These are phyloP conservation scores for Origma solitaria DNA, from an alignment of 2,113 vertebrate genomes.

Conservation along the genomic window DNA sequence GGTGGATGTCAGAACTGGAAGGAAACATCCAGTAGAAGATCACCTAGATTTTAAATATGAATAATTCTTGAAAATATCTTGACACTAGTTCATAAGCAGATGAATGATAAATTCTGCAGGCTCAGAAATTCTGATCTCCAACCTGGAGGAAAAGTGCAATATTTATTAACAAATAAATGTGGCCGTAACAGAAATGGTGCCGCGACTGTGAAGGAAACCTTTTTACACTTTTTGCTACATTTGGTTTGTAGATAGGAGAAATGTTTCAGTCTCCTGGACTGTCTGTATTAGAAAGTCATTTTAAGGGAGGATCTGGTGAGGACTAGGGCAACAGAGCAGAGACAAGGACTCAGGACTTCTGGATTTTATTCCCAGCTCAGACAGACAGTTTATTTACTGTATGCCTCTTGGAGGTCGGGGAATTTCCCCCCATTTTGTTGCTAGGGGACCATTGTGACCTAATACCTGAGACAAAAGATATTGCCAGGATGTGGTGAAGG, in stretches of 20 bases:
- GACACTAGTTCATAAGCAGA: neutral
- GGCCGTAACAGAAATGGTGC: neutral
- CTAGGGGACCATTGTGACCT: too few species aligned
- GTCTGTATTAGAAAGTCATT: neutral
- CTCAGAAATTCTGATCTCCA: neutral
- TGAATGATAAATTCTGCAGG: neutral
- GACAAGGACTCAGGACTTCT: neutral
- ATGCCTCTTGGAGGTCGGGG: neutral
- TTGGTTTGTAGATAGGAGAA: neutral
- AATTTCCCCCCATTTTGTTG: too few species aligned
- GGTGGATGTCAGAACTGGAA: neutral
- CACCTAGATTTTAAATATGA: neutral
- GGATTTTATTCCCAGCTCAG: neutral
- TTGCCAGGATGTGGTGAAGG: too few species aligned
- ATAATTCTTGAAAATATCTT: neutral
- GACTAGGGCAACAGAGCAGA: neutral
- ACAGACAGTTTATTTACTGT: constrained; percentile 22
- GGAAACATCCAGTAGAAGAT: neutral
- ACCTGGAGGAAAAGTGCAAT: neutral
- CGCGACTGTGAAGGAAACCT: neutral
- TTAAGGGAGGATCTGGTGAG: neutral
- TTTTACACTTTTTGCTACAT: neutral
- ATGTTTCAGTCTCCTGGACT: neutral
- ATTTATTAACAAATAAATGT: neutral
- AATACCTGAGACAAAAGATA: too few species aligned